These are phyloP conservation scores for Catocala nupta DNA, from an alignment of 2,888 invertebrate genomes.

Conservation along the genomic window DNA sequence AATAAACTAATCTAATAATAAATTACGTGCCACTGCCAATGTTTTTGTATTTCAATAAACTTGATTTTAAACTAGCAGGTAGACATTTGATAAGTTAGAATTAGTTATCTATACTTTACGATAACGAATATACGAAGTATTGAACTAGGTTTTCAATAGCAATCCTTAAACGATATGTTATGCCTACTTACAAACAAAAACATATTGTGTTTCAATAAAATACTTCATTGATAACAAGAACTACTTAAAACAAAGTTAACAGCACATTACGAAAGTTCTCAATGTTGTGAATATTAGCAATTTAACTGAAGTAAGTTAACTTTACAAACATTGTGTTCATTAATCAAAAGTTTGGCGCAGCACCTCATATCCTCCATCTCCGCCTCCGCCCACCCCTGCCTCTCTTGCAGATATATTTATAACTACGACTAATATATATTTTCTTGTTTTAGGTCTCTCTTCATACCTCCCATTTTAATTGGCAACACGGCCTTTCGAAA, in stretches of 20 bases:
- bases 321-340: constrained; percentile 84
- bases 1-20: constrained; percentile 2
- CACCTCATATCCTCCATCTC: constrained; percentile 77
- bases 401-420: constrained; percentile 53
- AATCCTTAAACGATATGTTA: neutral
- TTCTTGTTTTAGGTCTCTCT: constrained; percentile 68
- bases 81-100: too few relatives aligned
- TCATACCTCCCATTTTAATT: constrained; percentile 56
- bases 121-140: too few relatives aligned
- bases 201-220: neutral
- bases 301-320: constrained; percentile 80
- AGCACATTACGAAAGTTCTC: constrained; percentile 63
- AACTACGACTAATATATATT: constrained; percentile 42
- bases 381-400: constrained; percentile 64
- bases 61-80: too few relatives aligned
- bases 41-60: too few relatives aligned
- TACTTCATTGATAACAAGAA: neutral
- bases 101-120: too few relatives aligned
- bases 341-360: constrained; percentile 87
- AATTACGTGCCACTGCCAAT: neutral
- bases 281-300: constrained; percentile 79
- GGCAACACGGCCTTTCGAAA: constrained; percentile 69
- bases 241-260: constrained; percentile 30
- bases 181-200: neutral
- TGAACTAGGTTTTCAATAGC: neutral